Percentiles rank a stretch among this genome's conserved stretches.
These are phyloP conservation scores for Barbus barbus DNA, from an alignment of 2,113 vertebrate genomes.

Conservation along the genomic window DNA sequence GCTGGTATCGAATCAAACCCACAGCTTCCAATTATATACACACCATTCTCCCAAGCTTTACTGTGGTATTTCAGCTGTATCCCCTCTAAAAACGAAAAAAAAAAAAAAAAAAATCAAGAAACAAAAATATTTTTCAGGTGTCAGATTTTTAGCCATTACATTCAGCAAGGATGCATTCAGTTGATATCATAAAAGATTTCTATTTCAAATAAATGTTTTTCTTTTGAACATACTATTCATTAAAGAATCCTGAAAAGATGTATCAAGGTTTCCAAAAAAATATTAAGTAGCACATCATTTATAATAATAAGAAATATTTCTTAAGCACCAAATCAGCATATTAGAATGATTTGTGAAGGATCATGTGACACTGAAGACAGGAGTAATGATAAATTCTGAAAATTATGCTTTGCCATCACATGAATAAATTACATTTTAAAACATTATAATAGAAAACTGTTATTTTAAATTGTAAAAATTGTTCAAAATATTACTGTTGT, in stretches of 20 bases:
- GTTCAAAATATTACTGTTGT: too few species aligned
- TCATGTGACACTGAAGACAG: not conserved
- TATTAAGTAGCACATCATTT: not conserved
- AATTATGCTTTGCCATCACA: too few species aligned
- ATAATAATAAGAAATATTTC: not conserved
- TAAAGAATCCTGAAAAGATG: too few species aligned
- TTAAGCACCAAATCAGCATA: not conserved
- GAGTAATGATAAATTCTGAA: not conserved
- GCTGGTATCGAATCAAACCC: slow-evolving; percentile 95
- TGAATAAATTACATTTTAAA: too few species aligned
- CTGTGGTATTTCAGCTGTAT: slow-evolving; percentile 85
- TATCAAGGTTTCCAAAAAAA: not conserved
- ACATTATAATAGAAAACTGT: too few species aligned
- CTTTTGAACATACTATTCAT: too few species aligned
- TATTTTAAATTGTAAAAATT: too few species aligned
- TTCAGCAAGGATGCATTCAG: too few species aligned
- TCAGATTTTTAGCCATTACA: too few species aligned
- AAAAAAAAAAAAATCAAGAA: not conserved
- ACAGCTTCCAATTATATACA: slow-evolving; percentile 90
- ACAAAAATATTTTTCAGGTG: not conserved
- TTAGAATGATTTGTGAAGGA: not conserved
- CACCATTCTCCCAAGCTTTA: slow-evolving; percentile 84
- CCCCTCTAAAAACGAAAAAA: slow-evolving; percentile 87
- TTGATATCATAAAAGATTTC: too few species aligned
- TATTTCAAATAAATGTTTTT: too few species aligned